A percentile compares a stretch with the other conserved stretches of the same genome.
These are phyloP conservation scores for Pristionchus mayeri DNA, from an alignment of 2,888 invertebrate genomes.

Conservation along the genomic window DNA sequence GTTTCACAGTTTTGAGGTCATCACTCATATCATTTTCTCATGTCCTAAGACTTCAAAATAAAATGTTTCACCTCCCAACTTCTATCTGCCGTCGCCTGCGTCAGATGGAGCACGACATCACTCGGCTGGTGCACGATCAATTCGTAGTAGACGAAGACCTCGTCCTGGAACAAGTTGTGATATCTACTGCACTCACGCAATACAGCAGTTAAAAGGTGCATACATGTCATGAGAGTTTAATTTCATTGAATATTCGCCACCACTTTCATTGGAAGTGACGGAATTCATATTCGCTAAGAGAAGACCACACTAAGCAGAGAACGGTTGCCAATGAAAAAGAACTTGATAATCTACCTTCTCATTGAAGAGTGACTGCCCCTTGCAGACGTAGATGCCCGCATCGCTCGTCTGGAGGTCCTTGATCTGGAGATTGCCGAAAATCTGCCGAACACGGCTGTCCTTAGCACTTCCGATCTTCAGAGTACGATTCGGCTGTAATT, in stretches of 20 bases:
- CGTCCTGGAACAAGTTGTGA: slow-evolving; percentile 51
- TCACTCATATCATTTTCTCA: no score
- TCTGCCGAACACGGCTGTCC: slow-evolving; percentile 60
- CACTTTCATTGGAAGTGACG: no score
- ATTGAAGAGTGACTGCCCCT: slow-evolving; percentile 57
- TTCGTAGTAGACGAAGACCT: slow-evolving; percentile 63
- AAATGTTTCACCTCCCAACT: slow-evolving; percentile 46
- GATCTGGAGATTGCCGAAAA: slow-evolving; percentile 72
- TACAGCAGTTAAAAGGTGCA: no score
- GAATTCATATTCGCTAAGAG: neutral
- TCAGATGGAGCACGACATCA: slow-evolving; percentile 56
- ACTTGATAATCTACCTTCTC: slow-evolving; percentile 11
- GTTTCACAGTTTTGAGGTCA: no score
- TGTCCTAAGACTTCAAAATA: no score
- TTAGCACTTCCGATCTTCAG: neutral
- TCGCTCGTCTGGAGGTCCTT: slow-evolving; percentile 51
- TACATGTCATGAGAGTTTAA: no score
- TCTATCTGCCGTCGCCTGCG: neutral
- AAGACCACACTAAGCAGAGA: neutral
- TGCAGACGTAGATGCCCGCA: slow-evolving; percentile 63
- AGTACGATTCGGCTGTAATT: neutral
- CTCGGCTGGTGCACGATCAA: slow-evolving; percentile 70
- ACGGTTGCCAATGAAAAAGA: slow-evolving; percentile 8
- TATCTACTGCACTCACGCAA: no score
- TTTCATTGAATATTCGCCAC: no score